Base-by-base conservation (phyloP, 2,888 invertebrate genomes). In the Malachius bipustulatus region DNA sequence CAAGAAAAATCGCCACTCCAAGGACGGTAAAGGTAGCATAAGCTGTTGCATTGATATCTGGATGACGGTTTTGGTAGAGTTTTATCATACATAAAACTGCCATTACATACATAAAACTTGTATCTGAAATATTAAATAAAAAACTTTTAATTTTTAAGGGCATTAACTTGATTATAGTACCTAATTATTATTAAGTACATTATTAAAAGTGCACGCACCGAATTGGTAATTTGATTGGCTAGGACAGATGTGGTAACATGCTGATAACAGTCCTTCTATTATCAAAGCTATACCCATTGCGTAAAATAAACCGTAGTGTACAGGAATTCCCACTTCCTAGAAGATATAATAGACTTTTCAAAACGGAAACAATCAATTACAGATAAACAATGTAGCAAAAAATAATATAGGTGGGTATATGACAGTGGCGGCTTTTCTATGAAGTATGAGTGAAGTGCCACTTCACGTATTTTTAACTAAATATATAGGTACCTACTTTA, bases 61-160 rank as follows among this genome's bases (percentile, higher is more conserved):
- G 82, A 59, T 90, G 89, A 1, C 90, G 68, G 36, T 75, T 79
- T 63, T 90, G 88, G 60, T 89, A 90, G 46, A 90, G 70, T 63
- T 87, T 85, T 36, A 90, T 69, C 75, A 89, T 84, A 47, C 79
- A 78, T 35, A 91, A 62, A 35, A 84, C 82, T 0, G 87, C 78
- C 54, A 88, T 87, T 47, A 89, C 78, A 60, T 90, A 91, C 90
- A 90, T 91, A 59, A 89, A 89, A 46, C 89, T 83, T 0, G 89
- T 88, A 57, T 90, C 89, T 89, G 66, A 9, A 70, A 66, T 37
- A 39, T 8, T 6, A 19, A 19, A 19, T 19, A 19, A n/a, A n/a
- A n/a, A n/a, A n/a, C n/a, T n/a, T n/a, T n/a, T n/a, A n/a, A n/a
- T n/a, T n/a, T n/a, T n/a, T n/a, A n/a, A n/a, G n/a, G n/a, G n/a